Evolutionary conservation across 2,888 invertebrate genomes (phyloP).

Genomic region (Harpalus rubripes): DNA sequence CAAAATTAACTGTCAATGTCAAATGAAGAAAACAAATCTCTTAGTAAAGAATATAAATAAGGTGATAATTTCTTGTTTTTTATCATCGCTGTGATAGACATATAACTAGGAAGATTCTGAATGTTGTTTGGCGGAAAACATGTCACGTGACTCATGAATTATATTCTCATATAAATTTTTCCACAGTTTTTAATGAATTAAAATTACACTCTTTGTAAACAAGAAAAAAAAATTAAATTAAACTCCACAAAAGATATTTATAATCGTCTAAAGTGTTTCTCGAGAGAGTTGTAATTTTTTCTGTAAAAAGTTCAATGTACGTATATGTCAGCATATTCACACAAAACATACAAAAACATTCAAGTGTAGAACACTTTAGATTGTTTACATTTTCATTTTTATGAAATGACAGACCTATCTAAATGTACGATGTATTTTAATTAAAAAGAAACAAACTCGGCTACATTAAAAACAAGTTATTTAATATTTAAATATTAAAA

Average conservation of each 20-base stretch:
- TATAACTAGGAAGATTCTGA: no score
- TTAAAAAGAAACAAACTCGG: constrained; percentile 31
- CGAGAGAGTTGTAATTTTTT: not conserved
- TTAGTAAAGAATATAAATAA: no score
- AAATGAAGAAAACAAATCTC: no score
- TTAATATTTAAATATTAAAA: constrained; percentile 42
- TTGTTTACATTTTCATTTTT: constrained; percentile 40
- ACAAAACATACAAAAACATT: constrained; percentile 23
- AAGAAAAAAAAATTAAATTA: not conserved
- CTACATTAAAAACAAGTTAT: constrained; percentile 32
- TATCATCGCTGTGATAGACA: no score
- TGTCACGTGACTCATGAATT: no score
- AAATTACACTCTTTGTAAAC: no score
- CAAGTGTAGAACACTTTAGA: constrained; percentile 10
- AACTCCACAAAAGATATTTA: not conserved
- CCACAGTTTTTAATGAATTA: no score
- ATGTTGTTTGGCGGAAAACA: no score
- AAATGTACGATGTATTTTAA: constrained; percentile 32
- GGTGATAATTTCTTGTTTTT: no score
- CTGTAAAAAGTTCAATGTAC: constrained; percentile 1
- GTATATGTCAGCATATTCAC: constrained; percentile 12
- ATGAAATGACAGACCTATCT: constrained; percentile 31
- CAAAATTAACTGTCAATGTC: no score
- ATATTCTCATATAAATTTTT: no score
- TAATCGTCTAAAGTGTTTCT: not conserved